A percentile compares a stretch with the other conserved stretches of the same genome.
Evolutionary conservation across 2,797 vertebrate genomes (phyloP).

Genomic region (Karalla daura): DNA sequence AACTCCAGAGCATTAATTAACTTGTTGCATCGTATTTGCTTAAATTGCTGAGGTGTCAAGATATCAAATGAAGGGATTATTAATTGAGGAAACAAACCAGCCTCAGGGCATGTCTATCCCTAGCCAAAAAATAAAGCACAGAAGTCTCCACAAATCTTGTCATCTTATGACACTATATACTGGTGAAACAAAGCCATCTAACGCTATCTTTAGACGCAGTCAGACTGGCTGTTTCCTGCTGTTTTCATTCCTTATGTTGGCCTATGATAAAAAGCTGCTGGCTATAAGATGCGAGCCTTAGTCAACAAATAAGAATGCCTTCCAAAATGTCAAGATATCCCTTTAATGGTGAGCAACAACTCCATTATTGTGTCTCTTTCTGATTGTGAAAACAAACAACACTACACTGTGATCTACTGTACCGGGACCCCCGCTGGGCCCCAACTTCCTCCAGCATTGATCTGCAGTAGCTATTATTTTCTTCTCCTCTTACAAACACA

Average conservation of each 20-base stretch:
- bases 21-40: too few species aligned
- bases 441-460: background rate
- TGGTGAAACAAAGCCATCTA: background rate
- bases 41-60: too few species aligned
- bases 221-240: background rate
- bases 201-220: background rate
- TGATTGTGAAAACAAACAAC: background rate
- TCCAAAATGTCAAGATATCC: background rate
- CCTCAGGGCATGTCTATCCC: background rate
- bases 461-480: constrained; percentile 8
- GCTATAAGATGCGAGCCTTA: background rate
- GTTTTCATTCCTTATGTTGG: background rate
- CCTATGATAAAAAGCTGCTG: background rate
- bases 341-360: too few species aligned
- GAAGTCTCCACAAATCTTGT: background rate
- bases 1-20: too few species aligned
- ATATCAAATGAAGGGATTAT: too few species aligned
- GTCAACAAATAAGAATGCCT: background rate
- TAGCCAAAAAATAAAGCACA: background rate
- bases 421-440: background rate
- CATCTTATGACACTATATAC: background rate
- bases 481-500: constrained; percentile 22
- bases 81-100: too few species aligned
- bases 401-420: background rate
- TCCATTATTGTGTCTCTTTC: background rate